phyloP scores from a whole-genome alignment of 2,888 invertebrate species.

The Drosophila eohydei region DNA sequence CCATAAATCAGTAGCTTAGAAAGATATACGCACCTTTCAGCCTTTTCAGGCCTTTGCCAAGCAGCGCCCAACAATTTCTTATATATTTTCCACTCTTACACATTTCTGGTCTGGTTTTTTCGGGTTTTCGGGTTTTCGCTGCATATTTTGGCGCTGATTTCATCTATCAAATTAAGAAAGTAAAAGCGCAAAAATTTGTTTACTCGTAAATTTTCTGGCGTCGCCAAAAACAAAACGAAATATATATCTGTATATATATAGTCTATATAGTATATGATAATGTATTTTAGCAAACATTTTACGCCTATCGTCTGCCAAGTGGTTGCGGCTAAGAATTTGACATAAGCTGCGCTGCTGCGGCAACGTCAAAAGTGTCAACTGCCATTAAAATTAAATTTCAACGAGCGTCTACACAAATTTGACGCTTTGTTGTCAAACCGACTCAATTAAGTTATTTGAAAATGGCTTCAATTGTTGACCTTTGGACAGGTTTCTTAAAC shows the following conservation, averaged over 20 bases:
- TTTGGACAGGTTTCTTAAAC: constrained; percentile 33
- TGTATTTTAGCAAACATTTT: constrained; percentile 20
- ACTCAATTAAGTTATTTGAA: constrained; percentile 48
- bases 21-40: constrained; percentile 62
- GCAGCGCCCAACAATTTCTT: constrained; percentile 46
- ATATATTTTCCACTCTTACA: background rate
- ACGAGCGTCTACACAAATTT: constrained; percentile 48
- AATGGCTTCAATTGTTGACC: constrained; percentile 15
- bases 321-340: constrained; percentile 28
- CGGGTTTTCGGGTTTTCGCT: constrained; percentile 17
- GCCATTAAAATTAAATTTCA: constrained; percentile 66
- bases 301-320: constrained; percentile 26
- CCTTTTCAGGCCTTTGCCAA: constrained; percentile 42
- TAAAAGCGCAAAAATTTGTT: constrained; percentile 57
- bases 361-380: constrained; percentile 59
- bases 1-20: constrained; percentile 62
- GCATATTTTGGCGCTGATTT: constrained; percentile 73
- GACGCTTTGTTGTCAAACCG: constrained; percentile 40
- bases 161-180: constrained; percentile 78
- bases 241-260: background rate
- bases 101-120: constrained; percentile 9
- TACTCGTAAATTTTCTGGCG: constrained; percentile 67
- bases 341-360: constrained; percentile 6
- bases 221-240: constrained; percentile 26
- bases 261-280: background rate